Evolutionary conservation across 2,797 vertebrate genomes (phyloP).

Genomic region (Crocidura indochinensis): DNA sequence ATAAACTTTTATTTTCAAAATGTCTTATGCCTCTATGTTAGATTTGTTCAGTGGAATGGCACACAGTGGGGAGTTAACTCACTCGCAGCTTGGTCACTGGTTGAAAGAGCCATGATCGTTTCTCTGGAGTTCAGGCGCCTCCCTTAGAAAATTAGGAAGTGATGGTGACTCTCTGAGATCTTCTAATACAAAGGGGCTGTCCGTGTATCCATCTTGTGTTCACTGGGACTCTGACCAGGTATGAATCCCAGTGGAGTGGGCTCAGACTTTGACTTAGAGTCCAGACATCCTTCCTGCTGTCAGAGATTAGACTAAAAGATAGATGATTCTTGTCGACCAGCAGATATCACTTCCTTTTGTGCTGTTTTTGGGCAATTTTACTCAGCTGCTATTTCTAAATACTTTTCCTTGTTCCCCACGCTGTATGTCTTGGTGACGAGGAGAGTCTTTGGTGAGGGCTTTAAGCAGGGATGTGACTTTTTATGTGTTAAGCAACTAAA

Average conservation of each 20-base stretch:
- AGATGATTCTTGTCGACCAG: slow-evolving; percentile 28
- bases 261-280: slow-evolving; percentile 16
- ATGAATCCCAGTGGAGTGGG: background rate
- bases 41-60: slow-evolving; percentile 1
- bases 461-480: background rate
- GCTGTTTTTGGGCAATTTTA: background rate
- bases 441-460: background rate
- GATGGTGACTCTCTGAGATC: background rate
- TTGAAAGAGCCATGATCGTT: background rate
- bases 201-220: slow-evolving; percentile 21
- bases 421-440: slow-evolving; percentile 7
- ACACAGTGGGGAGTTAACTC: background rate
- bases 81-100: background rate
- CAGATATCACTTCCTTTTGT: slow-evolving; percentile 3
- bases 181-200: slow-evolving; percentile 38
- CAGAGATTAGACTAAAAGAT: background rate
- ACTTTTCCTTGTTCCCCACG: background rate
- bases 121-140: slow-evolving; percentile 22
- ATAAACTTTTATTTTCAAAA: slow-evolving; percentile 41
- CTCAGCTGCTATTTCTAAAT: background rate
- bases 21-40: background rate
- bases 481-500: background rate
- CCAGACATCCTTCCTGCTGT: background rate
- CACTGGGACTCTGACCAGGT: background rate
- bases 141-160: slow-evolving; percentile 49